Conservation (phyloP, 2,113 vertebrate species). For the Onychostoma macrolepis region DNA sequence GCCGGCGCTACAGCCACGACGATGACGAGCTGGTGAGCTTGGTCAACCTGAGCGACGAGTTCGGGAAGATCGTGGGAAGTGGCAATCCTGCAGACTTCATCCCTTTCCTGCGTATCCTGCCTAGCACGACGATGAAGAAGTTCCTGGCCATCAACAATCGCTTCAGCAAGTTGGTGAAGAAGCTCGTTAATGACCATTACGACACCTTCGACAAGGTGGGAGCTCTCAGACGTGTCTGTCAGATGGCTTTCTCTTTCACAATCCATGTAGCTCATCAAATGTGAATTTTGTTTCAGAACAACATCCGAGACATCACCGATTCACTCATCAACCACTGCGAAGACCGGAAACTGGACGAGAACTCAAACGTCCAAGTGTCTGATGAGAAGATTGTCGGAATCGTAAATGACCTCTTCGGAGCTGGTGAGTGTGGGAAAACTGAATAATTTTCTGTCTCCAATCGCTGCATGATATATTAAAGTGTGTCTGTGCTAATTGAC, state of each 20-base stretch:
- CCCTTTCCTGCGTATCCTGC: constrained; percentile 81
- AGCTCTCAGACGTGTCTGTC: neutral
- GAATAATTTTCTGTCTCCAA: neutral
- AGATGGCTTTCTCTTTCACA: too few species aligned
- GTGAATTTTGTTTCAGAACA: constrained; percentile 71
- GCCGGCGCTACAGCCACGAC: constrained; percentile 77
- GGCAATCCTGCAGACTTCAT: constrained; percentile 88
- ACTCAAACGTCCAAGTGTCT: constrained; percentile 73
- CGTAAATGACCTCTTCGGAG: constrained; percentile 91
- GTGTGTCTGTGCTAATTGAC: neutral
- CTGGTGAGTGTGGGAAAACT: constrained; percentile 76
- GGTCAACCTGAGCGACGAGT: constrained; percentile 77
- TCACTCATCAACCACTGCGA: constrained; percentile 89
- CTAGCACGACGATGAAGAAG: constrained; percentile 73
- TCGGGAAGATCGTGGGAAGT: constrained; percentile 66
- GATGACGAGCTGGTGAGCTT: constrained; percentile 81
- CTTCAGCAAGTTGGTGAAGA: constrained; percentile 75
- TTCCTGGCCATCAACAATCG: constrained; percentile 77
- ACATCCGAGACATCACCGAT: constrained; percentile 91
- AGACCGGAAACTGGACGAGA: constrained; percentile 79
- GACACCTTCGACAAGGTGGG: constrained; percentile 80
- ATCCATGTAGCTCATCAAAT: neutral
- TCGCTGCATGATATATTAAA: neutral
- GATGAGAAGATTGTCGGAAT: constrained; percentile 82
- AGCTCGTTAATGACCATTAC: constrained; percentile 81